Evolutionary conservation across 2,797 vertebrate genomes (phyloP).

Genomic region (Anabas testudineus): DNA sequence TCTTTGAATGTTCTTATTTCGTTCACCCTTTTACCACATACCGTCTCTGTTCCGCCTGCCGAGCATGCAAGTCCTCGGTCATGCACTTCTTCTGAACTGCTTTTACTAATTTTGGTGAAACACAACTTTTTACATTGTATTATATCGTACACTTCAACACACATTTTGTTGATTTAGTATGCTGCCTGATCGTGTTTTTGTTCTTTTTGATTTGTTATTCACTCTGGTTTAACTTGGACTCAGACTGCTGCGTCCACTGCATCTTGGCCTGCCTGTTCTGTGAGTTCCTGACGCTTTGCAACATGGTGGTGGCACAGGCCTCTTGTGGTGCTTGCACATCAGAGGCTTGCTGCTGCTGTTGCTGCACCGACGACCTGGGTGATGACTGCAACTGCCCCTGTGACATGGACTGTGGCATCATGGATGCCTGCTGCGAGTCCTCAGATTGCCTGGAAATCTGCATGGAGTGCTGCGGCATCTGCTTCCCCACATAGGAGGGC

Average conservation of each 20-base stretch:
- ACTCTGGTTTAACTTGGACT: constrained; percentile 21
- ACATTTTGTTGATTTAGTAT: not conserved
- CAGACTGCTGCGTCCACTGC: constrained; percentile 99
- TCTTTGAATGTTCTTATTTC: constrained; percentile 66
- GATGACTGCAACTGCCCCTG: constrained; percentile 97
- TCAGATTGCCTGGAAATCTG: constrained; percentile 99
- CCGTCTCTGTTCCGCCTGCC: constrained; percentile 20
- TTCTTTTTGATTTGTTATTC: constrained; percentile 8
- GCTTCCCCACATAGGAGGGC: constrained; percentile 89
- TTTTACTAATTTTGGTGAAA: constrained; percentile 2
- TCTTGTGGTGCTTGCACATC: constrained; percentile 92
- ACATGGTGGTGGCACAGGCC: constrained; percentile 95
- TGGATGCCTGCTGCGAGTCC: constrained; percentile 98
- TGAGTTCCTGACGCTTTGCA: constrained; percentile 96
- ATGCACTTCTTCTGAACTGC: not conserved
- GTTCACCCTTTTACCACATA: constrained; percentile 30
- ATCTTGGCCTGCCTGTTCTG: constrained; percentile 99
- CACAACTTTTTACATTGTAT: not conserved
- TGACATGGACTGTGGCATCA: constrained; percentile 97
- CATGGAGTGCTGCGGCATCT: constrained; percentile 99
- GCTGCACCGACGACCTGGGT: constrained; percentile 92
- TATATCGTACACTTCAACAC: not conserved
- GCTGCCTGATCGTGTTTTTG: constrained; percentile 8
- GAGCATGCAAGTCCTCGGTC: constrained; percentile 31
- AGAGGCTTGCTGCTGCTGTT: constrained; percentile 95